Evolutionary conservation across 2,888 invertebrate genomes (phyloP).

Genomic region (Phorcus lineatus): DNA sequence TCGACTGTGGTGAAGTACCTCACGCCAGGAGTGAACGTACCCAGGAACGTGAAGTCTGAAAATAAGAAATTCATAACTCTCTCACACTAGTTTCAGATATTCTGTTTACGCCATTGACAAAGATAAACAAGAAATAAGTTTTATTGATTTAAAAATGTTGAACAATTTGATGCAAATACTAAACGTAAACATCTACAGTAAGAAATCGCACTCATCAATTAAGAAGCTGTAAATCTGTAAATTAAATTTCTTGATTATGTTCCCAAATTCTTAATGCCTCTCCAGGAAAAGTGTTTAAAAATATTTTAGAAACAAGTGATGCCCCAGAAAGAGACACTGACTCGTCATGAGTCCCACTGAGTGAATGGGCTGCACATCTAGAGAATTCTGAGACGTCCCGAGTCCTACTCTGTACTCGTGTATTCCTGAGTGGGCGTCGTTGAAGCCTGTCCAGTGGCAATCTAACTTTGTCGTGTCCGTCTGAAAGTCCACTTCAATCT

Average conservation of each 20-base stretch:
- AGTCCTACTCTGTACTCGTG: constrained; percentile 19
- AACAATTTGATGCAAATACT: no score
- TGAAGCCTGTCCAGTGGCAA: constrained; percentile 21
- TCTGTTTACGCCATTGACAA: no score
- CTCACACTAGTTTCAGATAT: no score
- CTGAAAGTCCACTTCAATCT: constrained; percentile 17
- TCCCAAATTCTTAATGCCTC: no score
- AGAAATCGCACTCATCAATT: no score
- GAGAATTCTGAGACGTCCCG: neutral
- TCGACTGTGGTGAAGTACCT: constrained; percentile 29
- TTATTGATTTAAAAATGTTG: no score
- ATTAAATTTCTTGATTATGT: no score
- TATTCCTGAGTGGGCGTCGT: constrained; percentile 3
- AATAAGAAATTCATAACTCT: neutral
- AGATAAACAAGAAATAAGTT: no score
- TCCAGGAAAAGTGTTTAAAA: no score
- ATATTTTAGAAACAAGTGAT: neutral
- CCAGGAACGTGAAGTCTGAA: constrained; percentile 7
- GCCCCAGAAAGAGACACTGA: neutral
- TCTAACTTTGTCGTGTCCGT: neutral
- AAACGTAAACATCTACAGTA: no score
- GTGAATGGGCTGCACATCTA: neutral
- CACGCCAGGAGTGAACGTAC: constrained; percentile 11
- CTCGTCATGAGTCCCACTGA: constrained; percentile 12
- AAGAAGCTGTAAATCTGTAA: no score